phyloP scores from a whole-genome alignment of 2,113 vertebrate genomes.

The Anseranas semipalmata region DNA sequence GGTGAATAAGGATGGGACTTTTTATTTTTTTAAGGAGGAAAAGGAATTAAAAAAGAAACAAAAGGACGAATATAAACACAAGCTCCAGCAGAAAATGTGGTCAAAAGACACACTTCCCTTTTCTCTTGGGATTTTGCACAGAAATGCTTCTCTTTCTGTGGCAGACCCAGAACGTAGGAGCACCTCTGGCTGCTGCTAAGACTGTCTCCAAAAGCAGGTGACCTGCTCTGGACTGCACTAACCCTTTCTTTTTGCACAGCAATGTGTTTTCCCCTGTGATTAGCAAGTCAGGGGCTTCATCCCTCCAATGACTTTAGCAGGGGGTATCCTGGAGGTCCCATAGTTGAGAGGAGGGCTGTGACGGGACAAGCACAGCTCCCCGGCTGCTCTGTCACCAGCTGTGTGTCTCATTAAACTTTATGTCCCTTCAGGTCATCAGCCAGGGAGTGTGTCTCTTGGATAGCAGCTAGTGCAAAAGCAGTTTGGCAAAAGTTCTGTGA shows the following conservation, averaged over 20 bases:
- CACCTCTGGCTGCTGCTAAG: not conserved
- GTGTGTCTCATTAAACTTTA: not conserved
- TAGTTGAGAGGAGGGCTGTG: accelerated
- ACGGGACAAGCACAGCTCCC: not conserved
- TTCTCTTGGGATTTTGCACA: not conserved
- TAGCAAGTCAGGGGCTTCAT: not conserved
- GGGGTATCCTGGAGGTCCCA: not conserved
- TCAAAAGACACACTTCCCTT: not conserved
- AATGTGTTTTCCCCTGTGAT: not conserved
- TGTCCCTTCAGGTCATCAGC: not conserved
- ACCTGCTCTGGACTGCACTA: accelerated
- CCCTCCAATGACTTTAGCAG: not conserved
- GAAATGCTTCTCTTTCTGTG: not conserved
- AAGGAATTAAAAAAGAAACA: not conserved
- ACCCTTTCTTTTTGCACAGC: not conserved
- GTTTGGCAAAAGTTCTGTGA: not conserved
- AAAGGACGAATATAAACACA: not conserved
- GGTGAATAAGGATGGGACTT: not conserved
- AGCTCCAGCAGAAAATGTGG: not conserved
- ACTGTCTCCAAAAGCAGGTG: not conserved
- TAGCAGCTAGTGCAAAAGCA: not conserved
- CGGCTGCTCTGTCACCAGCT: not conserved
- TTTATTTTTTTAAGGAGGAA: not conserved
- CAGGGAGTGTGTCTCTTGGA: not conserved
- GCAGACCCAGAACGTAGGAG: not conserved